Percentiles rank a stretch among this genome's conserved stretches.
phyloP scores from a whole-genome alignment of 2,113 vertebrate genomes.

The Oncorhynchus keta region DNA sequence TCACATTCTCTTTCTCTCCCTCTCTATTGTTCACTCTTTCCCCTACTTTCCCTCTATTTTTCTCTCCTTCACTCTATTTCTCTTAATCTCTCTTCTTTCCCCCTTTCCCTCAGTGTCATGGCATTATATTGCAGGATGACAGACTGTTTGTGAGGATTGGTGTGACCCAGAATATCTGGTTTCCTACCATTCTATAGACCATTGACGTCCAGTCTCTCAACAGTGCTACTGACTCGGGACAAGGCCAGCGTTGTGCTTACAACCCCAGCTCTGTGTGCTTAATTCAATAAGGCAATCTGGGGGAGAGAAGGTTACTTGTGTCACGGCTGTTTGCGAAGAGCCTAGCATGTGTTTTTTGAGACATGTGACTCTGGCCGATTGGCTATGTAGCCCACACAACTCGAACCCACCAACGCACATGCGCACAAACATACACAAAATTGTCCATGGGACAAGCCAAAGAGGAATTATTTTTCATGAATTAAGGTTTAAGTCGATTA shows the following conservation, averaged over 20 bases:
- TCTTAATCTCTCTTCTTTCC: background rate
- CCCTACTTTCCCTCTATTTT: background rate
- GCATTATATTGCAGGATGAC: no score
- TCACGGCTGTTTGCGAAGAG: background rate
- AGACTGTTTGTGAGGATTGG: no score
- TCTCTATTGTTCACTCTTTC: background rate
- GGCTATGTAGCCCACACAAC: background rate
- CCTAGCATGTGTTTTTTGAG: no score
- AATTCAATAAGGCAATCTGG: constrained; percentile 37
- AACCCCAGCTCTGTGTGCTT: constrained; percentile 11
- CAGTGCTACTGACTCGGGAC: constrained; percentile 11
- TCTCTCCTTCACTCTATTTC: background rate
- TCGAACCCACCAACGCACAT: background rate
- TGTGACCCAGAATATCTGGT: no score
- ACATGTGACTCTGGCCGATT: background rate
- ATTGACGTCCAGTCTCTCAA: no score
- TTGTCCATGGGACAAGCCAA: no score
- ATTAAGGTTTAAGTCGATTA: no score
- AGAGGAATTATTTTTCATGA: no score
- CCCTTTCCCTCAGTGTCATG: no score
- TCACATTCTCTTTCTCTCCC: constrained; percentile 12
- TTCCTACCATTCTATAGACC: no score
- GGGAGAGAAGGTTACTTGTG: constrained; percentile 13
- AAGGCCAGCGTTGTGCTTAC: constrained; percentile 39
- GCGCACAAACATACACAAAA: background rate